A percentile compares a stretch with the other conserved stretches of the same genome.
These are phyloP conservation scores for Hypomecis punctinalis DNA, from an alignment of 2,888 invertebrate genomes.

Conservation along the genomic window DNA sequence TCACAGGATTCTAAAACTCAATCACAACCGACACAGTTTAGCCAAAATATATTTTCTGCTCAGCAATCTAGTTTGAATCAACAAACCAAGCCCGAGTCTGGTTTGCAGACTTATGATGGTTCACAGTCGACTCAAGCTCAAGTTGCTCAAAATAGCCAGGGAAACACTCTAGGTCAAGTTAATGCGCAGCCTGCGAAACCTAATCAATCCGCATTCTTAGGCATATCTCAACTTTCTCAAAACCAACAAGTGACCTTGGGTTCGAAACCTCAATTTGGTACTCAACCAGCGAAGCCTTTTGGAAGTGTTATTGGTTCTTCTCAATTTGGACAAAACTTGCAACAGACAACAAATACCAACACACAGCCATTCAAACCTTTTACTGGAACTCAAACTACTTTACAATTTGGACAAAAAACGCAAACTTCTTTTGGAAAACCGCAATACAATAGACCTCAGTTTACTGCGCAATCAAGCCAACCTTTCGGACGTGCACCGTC, in stretches of 20 bases:
- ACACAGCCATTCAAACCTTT: constrained; percentile 23
- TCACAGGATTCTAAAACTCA: constrained; percentile 24
- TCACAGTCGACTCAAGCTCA: constrained; percentile 30
- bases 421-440: constrained; percentile 21
- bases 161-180: constrained; percentile 34
- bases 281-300: constrained; percentile 41
- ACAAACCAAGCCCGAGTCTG: constrained; percentile 36
- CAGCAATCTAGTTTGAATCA: constrained; percentile 24
- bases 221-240: constrained; percentile 32
- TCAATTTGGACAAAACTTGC: constrained; percentile 35
- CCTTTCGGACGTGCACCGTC: constrained; percentile 9
- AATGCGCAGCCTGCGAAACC: constrained; percentile 30
- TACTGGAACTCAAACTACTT: constrained; percentile 9
- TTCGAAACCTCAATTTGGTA: constrained; percentile 31
- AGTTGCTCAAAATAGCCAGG: constrained; percentile 38
- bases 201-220: constrained; percentile 5
- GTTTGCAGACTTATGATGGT: constrained; percentile 30
- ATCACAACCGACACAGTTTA: constrained; percentile 26
- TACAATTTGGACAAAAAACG: constrained; percentile 25
- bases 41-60: constrained; percentile 17
- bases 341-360: constrained; percentile 16
- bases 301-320: constrained; percentile 29
- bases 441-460: constrained; percentile 11
- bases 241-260: constrained; percentile 6
- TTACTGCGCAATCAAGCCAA: constrained; percentile 1